Evolutionary conservation across 2,797 vertebrate species (phyloP).

Genomic region (Rhinatrema bivittatum): DNA sequence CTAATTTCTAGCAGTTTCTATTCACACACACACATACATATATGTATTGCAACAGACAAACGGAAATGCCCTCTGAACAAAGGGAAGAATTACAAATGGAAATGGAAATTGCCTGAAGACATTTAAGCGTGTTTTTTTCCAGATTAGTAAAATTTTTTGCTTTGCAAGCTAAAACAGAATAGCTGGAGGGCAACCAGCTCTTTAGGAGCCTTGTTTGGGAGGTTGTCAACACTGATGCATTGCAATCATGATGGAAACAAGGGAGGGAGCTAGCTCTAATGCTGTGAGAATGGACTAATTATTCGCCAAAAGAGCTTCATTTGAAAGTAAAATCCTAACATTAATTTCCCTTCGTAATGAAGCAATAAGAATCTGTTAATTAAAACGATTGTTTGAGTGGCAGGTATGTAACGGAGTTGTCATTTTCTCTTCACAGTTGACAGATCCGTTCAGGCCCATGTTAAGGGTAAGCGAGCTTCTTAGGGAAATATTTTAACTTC

Average conservation of each 20-base stretch:
- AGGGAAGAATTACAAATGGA: conserved; percentile 1
- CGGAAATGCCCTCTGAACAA: too few species aligned
- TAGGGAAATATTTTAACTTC: conserved; percentile 37
- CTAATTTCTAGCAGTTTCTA: too few species aligned
- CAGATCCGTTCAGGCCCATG: conserved; percentile 94
- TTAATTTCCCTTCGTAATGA: conserved; percentile 71
- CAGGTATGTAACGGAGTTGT: conserved; percentile 68
- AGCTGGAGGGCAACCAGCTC: conserved; percentile 18
- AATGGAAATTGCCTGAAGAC: conserved; percentile 14
- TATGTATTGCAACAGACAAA: too few species aligned
- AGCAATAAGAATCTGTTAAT: conserved; percentile 69
- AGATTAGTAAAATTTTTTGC: background rate
- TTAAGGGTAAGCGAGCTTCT: conserved; percentile 83
- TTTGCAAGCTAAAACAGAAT: conserved; percentile 17
- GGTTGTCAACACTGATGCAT: conserved; percentile 32
- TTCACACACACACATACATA: too few species aligned
- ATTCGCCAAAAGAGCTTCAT: conserved; percentile 64
- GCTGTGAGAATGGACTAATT: conserved; percentile 60
- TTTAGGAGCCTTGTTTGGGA: conserved; percentile 21
- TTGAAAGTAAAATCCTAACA: conserved; percentile 74
- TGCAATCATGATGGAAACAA: conserved; percentile 14
- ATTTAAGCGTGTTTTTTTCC: background rate
- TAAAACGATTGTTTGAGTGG: conserved; percentile 71
- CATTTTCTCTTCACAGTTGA: conserved; percentile 79
- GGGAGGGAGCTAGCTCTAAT: conserved; percentile 13